These are phyloP conservation scores for Hypsopygia costalis DNA, from an alignment of 2,888 invertebrate genomes.

Conservation along the genomic window DNA sequence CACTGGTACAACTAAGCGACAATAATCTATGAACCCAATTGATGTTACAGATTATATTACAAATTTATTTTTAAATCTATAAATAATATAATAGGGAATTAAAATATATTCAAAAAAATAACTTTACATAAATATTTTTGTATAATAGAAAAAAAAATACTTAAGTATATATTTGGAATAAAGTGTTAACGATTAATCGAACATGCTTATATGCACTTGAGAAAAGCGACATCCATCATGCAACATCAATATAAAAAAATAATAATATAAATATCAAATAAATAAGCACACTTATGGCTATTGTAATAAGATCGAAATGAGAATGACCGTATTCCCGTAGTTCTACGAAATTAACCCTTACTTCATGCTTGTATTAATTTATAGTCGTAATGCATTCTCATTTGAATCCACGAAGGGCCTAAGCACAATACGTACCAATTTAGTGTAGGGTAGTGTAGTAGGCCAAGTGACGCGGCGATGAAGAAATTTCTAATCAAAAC, in stretches of 20 bases:
- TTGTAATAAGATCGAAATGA: conserved; percentile 65
- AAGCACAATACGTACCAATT: conserved; percentile 36
- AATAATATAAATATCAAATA: conserved; percentile 27
- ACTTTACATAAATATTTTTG: conserved; percentile 14
- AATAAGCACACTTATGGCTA: conserved; percentile 37
- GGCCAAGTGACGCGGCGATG: neutral
- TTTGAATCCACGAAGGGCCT: conserved; percentile 61
- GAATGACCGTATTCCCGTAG: conserved; percentile 61
- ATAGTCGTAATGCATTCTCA: conserved; percentile 59
- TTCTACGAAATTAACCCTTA: conserved; percentile 27
- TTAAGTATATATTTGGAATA: conserved; percentile 4
- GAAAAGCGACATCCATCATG: conserved; percentile 72
- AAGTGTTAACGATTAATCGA: conserved; percentile 13
- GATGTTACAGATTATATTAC: neutral
- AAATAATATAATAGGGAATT: conserved; percentile 1
- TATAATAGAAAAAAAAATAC: conserved; percentile 10
- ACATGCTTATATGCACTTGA: conserved; percentile 68
- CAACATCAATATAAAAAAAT: conserved; percentile 59
- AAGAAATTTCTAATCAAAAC: conserved; percentile 8
- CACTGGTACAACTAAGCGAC: neutral
- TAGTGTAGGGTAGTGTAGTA: neutral
- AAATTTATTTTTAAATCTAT: neutral
- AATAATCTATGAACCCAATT: neutral
- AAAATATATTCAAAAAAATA: conserved; percentile 3
- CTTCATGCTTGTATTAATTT: conserved; percentile 34